Evolutionary conservation across 2,888 invertebrate genomes (phyloP), one percentile per base, ranked within the genome.

Genomic region (Oscheius sp.): DNA sequence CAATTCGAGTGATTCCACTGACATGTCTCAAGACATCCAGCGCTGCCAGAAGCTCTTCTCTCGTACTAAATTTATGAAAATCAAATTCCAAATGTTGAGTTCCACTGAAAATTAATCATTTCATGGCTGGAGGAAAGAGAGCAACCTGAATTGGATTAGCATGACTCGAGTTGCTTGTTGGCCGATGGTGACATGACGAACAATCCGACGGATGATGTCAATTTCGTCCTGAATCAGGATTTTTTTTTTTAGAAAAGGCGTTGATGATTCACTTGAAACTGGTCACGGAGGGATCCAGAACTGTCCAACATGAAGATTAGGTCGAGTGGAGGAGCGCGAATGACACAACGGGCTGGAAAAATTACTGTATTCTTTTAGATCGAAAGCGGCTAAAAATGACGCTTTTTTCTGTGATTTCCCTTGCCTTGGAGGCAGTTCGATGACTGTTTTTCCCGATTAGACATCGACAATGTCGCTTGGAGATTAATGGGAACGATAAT

Each of bases 11-110:
- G 64, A 86, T 84, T 31, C 86, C 86, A 5, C 82, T 83, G 4
- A 86, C 83, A 55, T 82, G 82, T 34, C 84, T 65, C 25, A 86
- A 74, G 1, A 81, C 83, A 61, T 79, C 79, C 15, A 84, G 57
- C 3, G 83, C 85, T 1, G 72, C 74, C 15, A 83, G 71, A 0
- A 85, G 55, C 45, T 84, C 81, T 10, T 84, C 83, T 8, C 84
- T 73, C 31, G 79, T 72, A 1, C 74, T 75, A 74, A 84, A 84
- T 50, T 79, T 78, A 58, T 79, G 76, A 73, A 85, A 84, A 73
- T 84, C 82, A 71, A 85, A 85, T 50, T 85, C 84, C 52, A 84
- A 72, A 61, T 84, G 84, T 66, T 84, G 83, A 10, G 83, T 82
- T n/a, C 84, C 84, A 75, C 82, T 82, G 48, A 57, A 57, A 57